These are phyloP conservation scores for Phania funesta DNA, from an alignment of 2,888 invertebrate genomes.

Conservation along the genomic window DNA sequence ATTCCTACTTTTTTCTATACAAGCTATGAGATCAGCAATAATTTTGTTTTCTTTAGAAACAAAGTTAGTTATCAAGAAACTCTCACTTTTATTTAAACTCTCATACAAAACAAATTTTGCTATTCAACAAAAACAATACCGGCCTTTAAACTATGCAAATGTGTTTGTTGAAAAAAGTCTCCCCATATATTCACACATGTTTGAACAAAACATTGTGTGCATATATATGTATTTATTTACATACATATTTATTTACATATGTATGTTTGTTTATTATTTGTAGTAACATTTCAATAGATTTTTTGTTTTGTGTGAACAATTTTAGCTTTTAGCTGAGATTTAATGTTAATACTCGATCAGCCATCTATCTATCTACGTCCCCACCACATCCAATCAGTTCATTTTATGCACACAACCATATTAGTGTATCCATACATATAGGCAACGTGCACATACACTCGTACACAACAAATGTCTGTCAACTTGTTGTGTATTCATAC, in stretches of 20 bases:
- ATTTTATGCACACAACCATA: background rate
- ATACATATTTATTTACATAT: background rate
- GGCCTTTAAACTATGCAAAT: conserved; percentile 14
- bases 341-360: conserved; percentile 49
- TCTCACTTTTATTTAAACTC: background rate
- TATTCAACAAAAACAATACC: conserved; percentile 7
- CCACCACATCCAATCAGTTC: conserved; percentile 32
- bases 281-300: background rate
- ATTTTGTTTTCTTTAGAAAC: too few species aligned
- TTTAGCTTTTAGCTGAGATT: conserved; percentile 49
- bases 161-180: too few species aligned
- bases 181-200: too few species aligned
- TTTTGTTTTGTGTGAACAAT: conserved; percentile 13
- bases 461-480: background rate
- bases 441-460: background rate
- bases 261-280: background rate
- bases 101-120: background rate
- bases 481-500: background rate
- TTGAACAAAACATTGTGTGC: background rate
- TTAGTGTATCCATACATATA: background rate
- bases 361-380: background rate
- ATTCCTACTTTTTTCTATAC: too few species aligned
- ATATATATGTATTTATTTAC: background rate
- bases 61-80: too few species aligned
- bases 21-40: too few species aligned